Conservation (phyloP, 1,140 invertebrate species). For the Oedothorax gibbosus region DNA sequence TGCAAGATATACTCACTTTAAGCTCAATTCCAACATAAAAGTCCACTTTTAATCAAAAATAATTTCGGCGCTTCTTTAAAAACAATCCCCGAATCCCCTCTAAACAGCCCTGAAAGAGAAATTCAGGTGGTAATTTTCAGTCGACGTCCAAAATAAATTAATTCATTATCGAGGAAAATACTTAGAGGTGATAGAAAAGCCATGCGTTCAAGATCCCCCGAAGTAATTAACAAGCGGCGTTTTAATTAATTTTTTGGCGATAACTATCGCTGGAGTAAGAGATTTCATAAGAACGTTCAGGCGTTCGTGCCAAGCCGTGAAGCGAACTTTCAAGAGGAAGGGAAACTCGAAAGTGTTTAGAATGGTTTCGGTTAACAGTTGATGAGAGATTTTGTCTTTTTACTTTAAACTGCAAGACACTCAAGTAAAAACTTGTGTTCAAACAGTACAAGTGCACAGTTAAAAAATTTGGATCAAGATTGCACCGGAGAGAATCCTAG, state of each 20-base stretch:
- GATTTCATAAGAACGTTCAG: slow-evolving; percentile 26
- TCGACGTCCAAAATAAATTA: slow-evolving; percentile 49
- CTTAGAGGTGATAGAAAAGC: slow-evolving; percentile 57
- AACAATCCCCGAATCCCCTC: too few relatives aligned
- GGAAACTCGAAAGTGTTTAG: not conserved
- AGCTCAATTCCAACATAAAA: too few relatives aligned
- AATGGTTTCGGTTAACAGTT: too few relatives aligned
- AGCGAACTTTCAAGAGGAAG: slow-evolving; percentile 34
- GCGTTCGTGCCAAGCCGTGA: slow-evolving; percentile 18
- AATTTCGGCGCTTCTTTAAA: too few relatives aligned
- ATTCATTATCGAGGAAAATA: slow-evolving; percentile 54
- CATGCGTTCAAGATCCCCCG: slow-evolving; percentile 48
- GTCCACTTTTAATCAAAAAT: too few relatives aligned
- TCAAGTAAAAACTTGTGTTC: too few relatives aligned
- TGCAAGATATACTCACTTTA: too few relatives aligned
- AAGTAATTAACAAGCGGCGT: slow-evolving; percentile 51
- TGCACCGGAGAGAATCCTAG: too few relatives aligned
- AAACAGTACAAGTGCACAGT: too few relatives aligned
- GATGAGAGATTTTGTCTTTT: too few relatives aligned
- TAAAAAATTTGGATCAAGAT: too few relatives aligned
- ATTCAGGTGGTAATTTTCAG: slow-evolving; percentile 46
- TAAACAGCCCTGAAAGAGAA: not conserved
- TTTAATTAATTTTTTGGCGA: slow-evolving; percentile 59
- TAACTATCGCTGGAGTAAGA: slow-evolving; percentile 49
- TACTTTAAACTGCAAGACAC: too few relatives aligned